Base-by-base conservation (phyloP, 2,797 vertebrate species). In the Rhyacichthys aspro region DNA sequence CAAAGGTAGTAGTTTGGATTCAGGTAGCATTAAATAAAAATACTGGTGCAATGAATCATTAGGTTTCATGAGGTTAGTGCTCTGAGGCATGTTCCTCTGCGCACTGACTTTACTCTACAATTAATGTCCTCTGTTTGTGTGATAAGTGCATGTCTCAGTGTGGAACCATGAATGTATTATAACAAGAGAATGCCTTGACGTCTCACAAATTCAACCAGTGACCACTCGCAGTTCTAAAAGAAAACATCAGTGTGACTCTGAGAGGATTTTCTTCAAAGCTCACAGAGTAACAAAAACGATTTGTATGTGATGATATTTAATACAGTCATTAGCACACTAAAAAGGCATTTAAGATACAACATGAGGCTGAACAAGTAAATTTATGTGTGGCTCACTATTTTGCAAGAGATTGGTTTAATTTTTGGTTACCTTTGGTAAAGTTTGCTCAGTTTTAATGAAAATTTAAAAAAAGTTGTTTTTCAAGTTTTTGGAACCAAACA, bases 1-100 rank as follows among this genome's bases (percentile, higher is more conserved):
- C 32, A 71, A 63, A 70, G 23, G 46, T 67, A 32, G 37, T n/a
- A 48, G 39, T 67, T 69, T 57, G 12, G n/a, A 38, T 39, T 43
- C 7, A 54, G 34, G 32, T 41, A 49, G 14, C 23, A 44, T 19
- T 17, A 43, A 59, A 46, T 43, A 28, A 59, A 65, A 55, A 43
- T 44, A 38, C 1, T 23, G 12, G 15, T 63, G 55, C 15, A 42
- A 11, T 58, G 32, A 61, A 46, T 63, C 46, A 48, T 53, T 41
- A 38, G 36, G 58, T 41, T 45, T 62, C 9, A 19, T 11, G 42
- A 44, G 49, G 18, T 41, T 8, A 59, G 14, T 11, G 36, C 47
- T 63, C 5, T 4, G 23, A 64, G 72, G 58, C n/a, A 43, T 12
- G 62, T 72, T 62, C 52, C 55, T 48, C 9, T 63, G 60, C 10